Conservation (phyloP, 35 echinoderm and acorn worm species). For the Chiridota heheva region DNA sequence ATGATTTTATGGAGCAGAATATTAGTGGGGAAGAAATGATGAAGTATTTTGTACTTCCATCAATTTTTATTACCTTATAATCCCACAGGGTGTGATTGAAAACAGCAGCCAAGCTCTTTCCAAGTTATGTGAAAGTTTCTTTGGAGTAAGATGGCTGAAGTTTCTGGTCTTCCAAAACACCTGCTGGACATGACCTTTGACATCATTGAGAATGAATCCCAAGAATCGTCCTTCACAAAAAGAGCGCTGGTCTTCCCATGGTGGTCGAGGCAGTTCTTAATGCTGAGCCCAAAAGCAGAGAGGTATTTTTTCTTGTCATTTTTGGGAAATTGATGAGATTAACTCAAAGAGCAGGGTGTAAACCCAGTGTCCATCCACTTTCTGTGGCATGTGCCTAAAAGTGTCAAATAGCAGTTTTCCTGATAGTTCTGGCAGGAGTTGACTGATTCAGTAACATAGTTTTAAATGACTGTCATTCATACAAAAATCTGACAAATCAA, state of each 20-base stretch:
- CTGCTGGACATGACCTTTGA: slow-evolving; percentile 53
- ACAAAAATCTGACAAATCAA: too few relatives aligned
- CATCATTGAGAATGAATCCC: slow-evolving; percentile 42
- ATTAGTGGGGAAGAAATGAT: too few relatives aligned
- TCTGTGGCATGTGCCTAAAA: too few relatives aligned
- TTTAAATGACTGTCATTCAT: too few relatives aligned
- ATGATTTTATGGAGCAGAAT: too few relatives aligned
- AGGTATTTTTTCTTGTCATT: slow-evolving; percentile 54
- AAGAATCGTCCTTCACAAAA: slow-evolving; percentile 83
- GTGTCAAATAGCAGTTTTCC: too few relatives aligned
- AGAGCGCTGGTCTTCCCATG: slow-evolving; percentile 85
- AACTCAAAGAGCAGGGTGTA: too few relatives aligned
- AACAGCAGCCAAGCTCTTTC: slow-evolving; percentile 72
- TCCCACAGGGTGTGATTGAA: slow-evolving; percentile 77
- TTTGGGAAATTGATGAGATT: too few relatives aligned
- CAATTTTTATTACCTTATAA: neutral
- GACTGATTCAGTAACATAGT: too few relatives aligned
- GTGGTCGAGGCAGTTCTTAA: slow-evolving; percentile 80
- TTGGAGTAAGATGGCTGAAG: neutral
- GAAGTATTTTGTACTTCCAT: neutral
- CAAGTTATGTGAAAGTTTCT: slow-evolving; percentile 69
- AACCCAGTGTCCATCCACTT: too few relatives aligned
- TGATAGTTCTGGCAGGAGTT: too few relatives aligned
- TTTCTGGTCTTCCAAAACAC: neutral
- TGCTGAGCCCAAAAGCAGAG: slow-evolving; percentile 76